Conservation (phyloP, 2,113 vertebrate genomes). For the Megaceryle maxima region DNA sequence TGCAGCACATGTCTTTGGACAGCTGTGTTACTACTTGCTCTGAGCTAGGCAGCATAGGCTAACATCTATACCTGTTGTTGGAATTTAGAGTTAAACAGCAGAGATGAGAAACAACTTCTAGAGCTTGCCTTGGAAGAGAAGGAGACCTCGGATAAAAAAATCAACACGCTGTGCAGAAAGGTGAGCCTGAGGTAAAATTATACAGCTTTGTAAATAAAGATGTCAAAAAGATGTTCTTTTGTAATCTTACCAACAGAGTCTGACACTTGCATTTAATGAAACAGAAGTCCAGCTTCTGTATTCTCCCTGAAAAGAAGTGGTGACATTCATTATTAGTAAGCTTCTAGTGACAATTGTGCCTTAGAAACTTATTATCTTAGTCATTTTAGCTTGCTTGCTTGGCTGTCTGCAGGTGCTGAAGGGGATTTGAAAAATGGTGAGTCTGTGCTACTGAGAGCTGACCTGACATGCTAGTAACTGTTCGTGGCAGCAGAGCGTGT, state of each 20-base stretch:
- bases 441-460: background rate
- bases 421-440: background rate
- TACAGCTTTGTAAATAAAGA: background rate
- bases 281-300: background rate
- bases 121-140: conserved; percentile 87
- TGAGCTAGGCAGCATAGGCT: background rate
- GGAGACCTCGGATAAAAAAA: conserved; percentile 69
- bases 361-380: conserved; percentile 13
- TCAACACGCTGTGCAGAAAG: conserved; percentile 74
- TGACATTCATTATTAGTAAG: conserved; percentile 7
- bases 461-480: background rate
- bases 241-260: background rate
- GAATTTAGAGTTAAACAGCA: conserved; percentile 68
- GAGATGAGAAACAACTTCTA: conserved; percentile 82
- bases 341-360: background rate
- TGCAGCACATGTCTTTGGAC: background rate
- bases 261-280: background rate
- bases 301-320: background rate
- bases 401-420: background rate
- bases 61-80: conserved; percentile 34
- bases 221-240: background rate
- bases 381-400: background rate
- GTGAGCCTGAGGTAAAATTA: conserved; percentile 67
- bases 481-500: background rate
- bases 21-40: background rate